Evolutionary conservation across 2,888 invertebrate species (phyloP).

Genomic region (Tanytarsus gracilentus): DNA sequence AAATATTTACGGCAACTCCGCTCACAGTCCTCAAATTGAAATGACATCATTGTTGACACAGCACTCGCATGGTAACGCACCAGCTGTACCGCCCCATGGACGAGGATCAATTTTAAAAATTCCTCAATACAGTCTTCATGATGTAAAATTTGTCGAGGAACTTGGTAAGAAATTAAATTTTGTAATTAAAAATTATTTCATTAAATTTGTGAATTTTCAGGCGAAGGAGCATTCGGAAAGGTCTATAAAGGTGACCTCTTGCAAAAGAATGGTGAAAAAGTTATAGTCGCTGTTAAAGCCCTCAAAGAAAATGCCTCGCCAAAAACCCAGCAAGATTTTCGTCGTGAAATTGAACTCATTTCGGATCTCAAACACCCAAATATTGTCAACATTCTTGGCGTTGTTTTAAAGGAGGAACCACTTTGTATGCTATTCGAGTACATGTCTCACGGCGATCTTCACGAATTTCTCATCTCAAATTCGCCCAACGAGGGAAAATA

Average conservation of each 20-base stretch:
- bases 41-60: conserved; percentile 67
- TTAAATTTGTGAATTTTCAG: conserved; percentile 37
- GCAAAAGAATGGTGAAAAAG: conserved; percentile 55
- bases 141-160: conserved; percentile 80
- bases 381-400: conserved; percentile 89
- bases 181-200: not conserved
- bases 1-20: conserved; percentile 73
- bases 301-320: conserved; percentile 85
- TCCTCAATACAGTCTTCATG: conserved; percentile 76
- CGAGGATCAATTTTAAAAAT: conserved; percentile 48
- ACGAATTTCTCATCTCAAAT: conserved; percentile 87
- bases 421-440: conserved; percentile 96
- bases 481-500: conserved; percentile 76
- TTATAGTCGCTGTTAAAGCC: conserved; percentile 87
- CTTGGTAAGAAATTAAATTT: conserved; percentile 39
- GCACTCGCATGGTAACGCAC: conserved; percentile 44
- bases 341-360: conserved; percentile 88
- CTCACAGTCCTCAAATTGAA: conserved; percentile 70
- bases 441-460: conserved; percentile 94
- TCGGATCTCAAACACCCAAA: conserved; percentile 91
- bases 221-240: conserved; percentile 89
- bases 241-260: conserved; percentile 89
- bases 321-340: conserved; percentile 86
- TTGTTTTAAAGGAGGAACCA: conserved; percentile 80
- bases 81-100: conserved; percentile 39